These are phyloP conservation scores for Ganaspis brasiliensis DNA, from an alignment of 2,888 invertebrate species.

Conservation along the genomic window DNA sequence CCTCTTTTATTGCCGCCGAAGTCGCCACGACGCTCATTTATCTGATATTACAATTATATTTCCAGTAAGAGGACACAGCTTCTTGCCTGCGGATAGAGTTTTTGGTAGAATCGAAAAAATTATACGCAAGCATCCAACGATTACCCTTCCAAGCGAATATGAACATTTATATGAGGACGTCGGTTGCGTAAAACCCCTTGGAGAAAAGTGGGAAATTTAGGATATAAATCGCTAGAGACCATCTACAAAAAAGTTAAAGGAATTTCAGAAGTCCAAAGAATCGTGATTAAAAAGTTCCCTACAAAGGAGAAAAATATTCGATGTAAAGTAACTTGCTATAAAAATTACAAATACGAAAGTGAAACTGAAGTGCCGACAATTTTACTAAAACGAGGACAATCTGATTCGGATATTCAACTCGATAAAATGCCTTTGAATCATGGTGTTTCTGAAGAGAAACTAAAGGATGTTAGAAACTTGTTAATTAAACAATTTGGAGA, in stretches of 20 bases:
- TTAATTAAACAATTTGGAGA: constrained; percentile 3
- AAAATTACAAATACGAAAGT: not conserved
- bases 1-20: too few species aligned
- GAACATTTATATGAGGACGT: not conserved
- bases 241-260: not conserved
- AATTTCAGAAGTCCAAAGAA: not conserved
- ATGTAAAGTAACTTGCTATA: not conserved
- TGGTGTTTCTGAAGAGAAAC: not conserved
- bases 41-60: too few species aligned
- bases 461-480: not conserved
- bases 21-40: too few species aligned
- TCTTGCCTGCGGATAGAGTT: too few species aligned
- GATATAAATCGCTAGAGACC: not conserved
- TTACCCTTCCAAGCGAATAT: not conserved
- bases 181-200: not conserved
- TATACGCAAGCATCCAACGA: not conserved
- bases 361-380: not conserved
- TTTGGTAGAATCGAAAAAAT: too few species aligned
- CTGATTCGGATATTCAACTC: not conserved
- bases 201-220: too few species aligned
- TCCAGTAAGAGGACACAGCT: too few species aligned
- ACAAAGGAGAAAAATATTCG: not conserved
- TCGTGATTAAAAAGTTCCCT: not conserved
- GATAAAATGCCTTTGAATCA: not conserved
- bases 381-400: not conserved